Evolutionary conservation across 2,888 invertebrate species (phyloP), one percentile per base, ranked within the genome.

Genomic region (Patella depressa): DNA sequence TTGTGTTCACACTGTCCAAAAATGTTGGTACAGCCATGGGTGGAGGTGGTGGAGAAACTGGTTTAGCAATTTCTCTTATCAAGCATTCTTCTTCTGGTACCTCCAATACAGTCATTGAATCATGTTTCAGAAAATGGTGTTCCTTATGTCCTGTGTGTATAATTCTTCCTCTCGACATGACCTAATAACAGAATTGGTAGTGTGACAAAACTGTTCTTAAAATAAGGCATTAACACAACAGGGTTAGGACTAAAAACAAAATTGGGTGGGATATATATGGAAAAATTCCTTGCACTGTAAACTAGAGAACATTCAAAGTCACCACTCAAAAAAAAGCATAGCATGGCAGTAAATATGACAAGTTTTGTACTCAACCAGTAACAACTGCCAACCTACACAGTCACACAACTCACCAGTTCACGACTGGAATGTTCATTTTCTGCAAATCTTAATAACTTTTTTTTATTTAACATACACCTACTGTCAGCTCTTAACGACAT

Each of bases 141-240:
- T 70, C 71, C 69, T 77, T 77, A 17, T 82, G 81, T 14, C 84
- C 81, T 3, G 81, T 78, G 15, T 78, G 71, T 12, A 85, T 73
- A 19, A 86, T 81, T 45, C 80, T 78, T 9, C 84, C 83, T 45
- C 81, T 57, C 3, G 85, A 79, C 81, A 85, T 81, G 11, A 86
- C 84, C 85, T 86, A 69, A 15, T 45, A 69, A 45, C 45, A 45
- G 45, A 45, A 45, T 45, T 45, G 45, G 9, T 7, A 45, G 45
- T 45, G 45, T 45, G 34, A 24, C 15, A 76, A 53, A 76, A 17
- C 24, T 45, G 34, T 14, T 0, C 29, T n/a, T n/a, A 12, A 34
- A 11, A 24, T 34, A 19, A 72, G 53, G 53, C 29, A 71, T 71
- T 71, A 71, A 5, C 5, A 29, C 29, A 71, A 45, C 9, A 45